Evolutionary conservation across 2,888 invertebrate species (phyloP).

Genomic region (Dolichomitus sp.): DNA sequence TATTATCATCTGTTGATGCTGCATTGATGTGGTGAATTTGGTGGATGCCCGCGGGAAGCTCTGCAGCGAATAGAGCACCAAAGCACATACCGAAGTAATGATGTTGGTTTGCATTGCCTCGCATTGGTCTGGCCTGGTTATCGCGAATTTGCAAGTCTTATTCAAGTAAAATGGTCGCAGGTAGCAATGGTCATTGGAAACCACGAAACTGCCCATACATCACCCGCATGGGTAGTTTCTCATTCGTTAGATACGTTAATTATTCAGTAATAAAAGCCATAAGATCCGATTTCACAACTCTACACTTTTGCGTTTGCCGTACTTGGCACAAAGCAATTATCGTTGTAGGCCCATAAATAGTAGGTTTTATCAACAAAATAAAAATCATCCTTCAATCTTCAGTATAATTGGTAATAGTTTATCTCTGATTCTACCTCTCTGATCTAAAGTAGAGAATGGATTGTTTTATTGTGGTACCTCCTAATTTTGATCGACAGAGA

Average conservation of each 20-base stretch:
- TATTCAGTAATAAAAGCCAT: background rate
- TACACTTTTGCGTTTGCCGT: background rate
- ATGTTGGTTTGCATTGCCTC: slow-evolving; percentile 11
- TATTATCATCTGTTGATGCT: slow-evolving; percentile 39
- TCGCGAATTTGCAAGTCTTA: slow-evolving; percentile 36
- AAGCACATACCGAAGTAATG: slow-evolving; percentile 24
- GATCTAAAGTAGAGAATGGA: too few relatives aligned
- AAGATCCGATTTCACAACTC: background rate
- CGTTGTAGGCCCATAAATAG: too few relatives aligned
- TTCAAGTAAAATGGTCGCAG: background rate
- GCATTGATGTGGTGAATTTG: slow-evolving; percentile 44
- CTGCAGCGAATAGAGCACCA: background rate
- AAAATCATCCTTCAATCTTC: too few relatives aligned
- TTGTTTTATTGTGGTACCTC: too few relatives aligned
- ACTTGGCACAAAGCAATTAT: background rate
- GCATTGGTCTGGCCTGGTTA: slow-evolving; percentile 5
- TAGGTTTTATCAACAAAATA: too few relatives aligned
- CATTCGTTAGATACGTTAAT: background rate
- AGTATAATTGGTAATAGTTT: too few relatives aligned
- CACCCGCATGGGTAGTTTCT: background rate
- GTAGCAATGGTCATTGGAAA: background rate
- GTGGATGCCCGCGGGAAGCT: slow-evolving; percentile 21
- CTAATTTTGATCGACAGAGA: too few relatives aligned
- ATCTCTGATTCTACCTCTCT: too few relatives aligned
- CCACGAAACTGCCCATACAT: background rate